Conservation (phyloP, 2,113 vertebrate genomes). For the Lycaon pictus region DNA sequence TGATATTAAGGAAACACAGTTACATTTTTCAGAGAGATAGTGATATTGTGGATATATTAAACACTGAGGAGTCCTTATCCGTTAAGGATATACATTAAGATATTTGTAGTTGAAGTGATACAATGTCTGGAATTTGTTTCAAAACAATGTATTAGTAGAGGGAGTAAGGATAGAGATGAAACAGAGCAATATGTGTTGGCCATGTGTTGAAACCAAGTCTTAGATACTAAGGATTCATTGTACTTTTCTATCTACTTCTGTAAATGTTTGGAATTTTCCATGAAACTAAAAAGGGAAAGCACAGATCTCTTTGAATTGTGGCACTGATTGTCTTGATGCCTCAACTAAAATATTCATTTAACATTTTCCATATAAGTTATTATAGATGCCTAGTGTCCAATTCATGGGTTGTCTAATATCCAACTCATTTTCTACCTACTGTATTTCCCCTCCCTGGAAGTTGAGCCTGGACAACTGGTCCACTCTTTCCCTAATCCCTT, state of each 20-base stretch:
- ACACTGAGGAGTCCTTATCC: not conserved
- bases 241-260: not conserved
- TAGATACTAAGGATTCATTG: not conserved
- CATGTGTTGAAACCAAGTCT: not conserved
- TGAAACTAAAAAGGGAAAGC: not conserved
- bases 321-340: not conserved
- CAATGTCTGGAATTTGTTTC: not conserved
- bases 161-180: not conserved
- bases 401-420: not conserved
- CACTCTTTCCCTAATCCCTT: not conserved
- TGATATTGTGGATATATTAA: not conserved
- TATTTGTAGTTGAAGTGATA: not conserved
- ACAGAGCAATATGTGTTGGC: not conserved
- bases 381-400: not conserved
- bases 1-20: conserved; percentile 11
- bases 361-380: not conserved
- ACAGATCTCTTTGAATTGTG: not conserved
- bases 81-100: not conserved
- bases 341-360: not conserved
- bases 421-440: not conserved
- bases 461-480: not conserved
- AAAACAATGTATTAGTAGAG: not conserved
- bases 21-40: not conserved
- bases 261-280: conserved; percentile 10
- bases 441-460: not conserved